A percentile compares a stretch with the other conserved stretches of the same genome.
phyloP scores from a whole-genome alignment of 2,797 vertebrate genomes.

The Sebastes nivosus region DNA sequence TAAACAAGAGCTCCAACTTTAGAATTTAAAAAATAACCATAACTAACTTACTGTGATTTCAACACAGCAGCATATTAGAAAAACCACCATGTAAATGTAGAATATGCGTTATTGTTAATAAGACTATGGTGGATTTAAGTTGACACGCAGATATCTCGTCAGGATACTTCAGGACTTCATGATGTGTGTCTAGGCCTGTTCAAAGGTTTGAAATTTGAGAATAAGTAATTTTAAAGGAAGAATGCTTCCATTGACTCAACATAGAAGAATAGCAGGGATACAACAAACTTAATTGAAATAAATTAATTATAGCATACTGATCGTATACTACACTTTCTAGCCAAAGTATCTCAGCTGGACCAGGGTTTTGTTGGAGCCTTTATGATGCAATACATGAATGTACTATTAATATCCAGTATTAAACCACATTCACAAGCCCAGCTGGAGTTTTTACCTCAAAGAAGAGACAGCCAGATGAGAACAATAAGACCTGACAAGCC shows the following conservation, averaged over 20 bases:
- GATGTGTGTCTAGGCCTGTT: neutral
- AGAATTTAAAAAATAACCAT: neutral
- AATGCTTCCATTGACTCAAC: neutral
- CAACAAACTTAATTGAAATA: neutral
- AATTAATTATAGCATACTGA: neutral
- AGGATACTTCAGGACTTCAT: neutral
- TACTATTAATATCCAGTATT: neutral
- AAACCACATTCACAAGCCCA: neutral
- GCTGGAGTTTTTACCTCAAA: neutral
- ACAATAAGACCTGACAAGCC: neutral
- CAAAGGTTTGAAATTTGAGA: neutral
- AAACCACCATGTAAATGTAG: neutral
- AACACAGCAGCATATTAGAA: neutral
- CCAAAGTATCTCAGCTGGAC: neutral
- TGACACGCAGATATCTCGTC: neutral
- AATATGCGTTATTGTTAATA: neutral
- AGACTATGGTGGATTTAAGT: neutral
- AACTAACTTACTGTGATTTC: neutral
- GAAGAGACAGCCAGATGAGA: neutral
- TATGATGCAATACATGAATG: neutral
- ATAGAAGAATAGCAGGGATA: neutral
- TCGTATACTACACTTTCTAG: neutral
- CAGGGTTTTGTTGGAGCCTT: neutral
- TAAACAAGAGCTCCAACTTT: neutral
- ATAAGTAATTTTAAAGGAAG: neutral